Conservation (phyloP, 23 tunicate genomes). For the Halocynthia aurantium region DNA sequence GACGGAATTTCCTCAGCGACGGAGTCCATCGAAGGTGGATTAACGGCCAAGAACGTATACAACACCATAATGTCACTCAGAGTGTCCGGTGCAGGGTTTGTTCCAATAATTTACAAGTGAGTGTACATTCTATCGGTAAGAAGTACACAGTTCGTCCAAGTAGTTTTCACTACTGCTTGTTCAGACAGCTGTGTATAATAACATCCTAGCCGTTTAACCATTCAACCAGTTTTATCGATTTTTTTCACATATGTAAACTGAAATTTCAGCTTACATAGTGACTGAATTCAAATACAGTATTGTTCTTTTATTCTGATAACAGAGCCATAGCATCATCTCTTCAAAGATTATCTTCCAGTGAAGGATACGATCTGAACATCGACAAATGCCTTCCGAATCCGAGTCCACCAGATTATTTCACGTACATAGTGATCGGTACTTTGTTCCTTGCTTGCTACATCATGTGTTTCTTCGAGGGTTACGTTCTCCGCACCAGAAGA, state of each 20-base stretch:
- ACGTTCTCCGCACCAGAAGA: conserved; percentile 49
- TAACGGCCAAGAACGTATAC: conserved; percentile 3
- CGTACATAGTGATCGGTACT: conserved; percentile 23
- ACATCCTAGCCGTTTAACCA: too few relatives aligned
- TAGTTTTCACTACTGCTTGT: too few relatives aligned
- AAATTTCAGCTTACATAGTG: too few relatives aligned
- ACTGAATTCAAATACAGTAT: too few relatives aligned
- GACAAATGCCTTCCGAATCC: conserved; percentile 81
- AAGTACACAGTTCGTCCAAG: too few relatives aligned
- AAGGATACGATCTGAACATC: conserved; percentile 67
- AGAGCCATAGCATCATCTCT: conserved; percentile 64
- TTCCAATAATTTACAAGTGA: conserved; percentile 68
- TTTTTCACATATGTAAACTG: too few relatives aligned
- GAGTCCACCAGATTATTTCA: conserved; percentile 32
- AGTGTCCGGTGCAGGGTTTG: conserved; percentile 42
- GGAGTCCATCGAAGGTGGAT: conserved; percentile 11
- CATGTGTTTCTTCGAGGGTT: conserved; percentile 47
- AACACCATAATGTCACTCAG: conserved; percentile 17
- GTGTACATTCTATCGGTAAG: too few relatives aligned
- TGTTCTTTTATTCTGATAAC: background rate
- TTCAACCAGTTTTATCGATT: too few relatives aligned
- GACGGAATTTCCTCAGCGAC: conserved; percentile 23
- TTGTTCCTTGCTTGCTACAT: conserved; percentile 29
- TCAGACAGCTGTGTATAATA: too few relatives aligned
- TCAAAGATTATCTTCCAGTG: conserved; percentile 44